Evolutionary conservation across 2,113 vertebrate genomes (phyloP).

Genomic region (Chinchilla lanigera): DNA sequence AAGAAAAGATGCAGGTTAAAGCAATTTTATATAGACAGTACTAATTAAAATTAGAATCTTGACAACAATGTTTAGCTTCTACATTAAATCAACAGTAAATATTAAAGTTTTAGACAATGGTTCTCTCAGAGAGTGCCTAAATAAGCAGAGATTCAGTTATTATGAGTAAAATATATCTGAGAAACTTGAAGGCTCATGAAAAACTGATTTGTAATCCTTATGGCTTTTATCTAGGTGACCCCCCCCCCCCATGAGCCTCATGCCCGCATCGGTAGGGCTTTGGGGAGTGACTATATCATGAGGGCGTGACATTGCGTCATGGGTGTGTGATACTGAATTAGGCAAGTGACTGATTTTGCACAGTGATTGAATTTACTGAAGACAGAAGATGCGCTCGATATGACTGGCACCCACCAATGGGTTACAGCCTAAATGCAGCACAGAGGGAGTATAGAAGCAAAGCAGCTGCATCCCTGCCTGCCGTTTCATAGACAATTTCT

Average conservation of each 20-base stretch:
- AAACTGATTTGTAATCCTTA: background rate
- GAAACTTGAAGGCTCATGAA: background rate
- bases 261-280: background rate
- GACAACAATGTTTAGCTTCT: background rate
- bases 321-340: background rate
- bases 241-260: background rate
- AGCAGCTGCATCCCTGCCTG: too few species aligned
- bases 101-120: slow-evolving; percentile 26
- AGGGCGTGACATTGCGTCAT: too few species aligned
- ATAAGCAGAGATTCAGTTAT: slow-evolving; percentile 34
- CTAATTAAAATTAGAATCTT: slow-evolving; percentile 56
- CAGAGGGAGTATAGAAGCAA: too few species aligned
- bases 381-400: background rate
- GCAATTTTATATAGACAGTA: background rate
- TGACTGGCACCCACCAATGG: background rate
- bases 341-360: background rate
- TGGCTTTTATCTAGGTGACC: background rate
- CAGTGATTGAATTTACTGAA: background rate
- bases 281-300: background rate
- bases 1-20: background rate
- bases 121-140: background rate
- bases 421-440: background rate
- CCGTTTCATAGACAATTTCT: too few species aligned
- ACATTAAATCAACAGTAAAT: slow-evolving; percentile 47
- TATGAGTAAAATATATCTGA: background rate